Conservation (phyloP, 2,888 invertebrate species). For the Bembecia ichneumoniformis region DNA sequence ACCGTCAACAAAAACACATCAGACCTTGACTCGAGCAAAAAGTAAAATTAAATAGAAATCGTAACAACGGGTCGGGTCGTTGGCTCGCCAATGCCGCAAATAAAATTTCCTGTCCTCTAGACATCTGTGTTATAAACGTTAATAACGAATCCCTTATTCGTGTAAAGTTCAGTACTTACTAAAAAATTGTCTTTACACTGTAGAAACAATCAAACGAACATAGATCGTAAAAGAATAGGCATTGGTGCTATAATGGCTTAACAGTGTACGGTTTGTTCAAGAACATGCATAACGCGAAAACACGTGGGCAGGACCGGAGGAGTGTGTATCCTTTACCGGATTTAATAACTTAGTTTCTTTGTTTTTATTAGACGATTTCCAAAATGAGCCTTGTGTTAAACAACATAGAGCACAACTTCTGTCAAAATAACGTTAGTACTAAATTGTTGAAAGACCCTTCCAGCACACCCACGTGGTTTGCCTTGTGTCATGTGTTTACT, state of each 20-base stretch:
- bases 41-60: not conserved
- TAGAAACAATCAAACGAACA: not conserved
- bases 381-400: not conserved
- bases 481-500: not conserved
- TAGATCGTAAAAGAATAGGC: not conserved
- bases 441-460: not conserved
- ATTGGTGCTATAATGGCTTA: not conserved
- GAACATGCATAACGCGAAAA: constrained; percentile 15
- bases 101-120: not conserved
- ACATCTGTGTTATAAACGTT: not conserved
- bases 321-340: constrained; percentile 22
- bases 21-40: not conserved
- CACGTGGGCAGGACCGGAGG: constrained; percentile 38
- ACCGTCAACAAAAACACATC: not conserved
- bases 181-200: not conserved
- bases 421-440: too few relatives aligned
- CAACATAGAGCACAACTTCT: not conserved
- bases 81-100: not conserved
- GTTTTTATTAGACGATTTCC: not conserved
- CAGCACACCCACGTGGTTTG: not conserved
- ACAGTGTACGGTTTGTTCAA: not conserved
- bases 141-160: not conserved
- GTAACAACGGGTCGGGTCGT: not conserved
- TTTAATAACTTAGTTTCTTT: not conserved
- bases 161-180: not conserved